phyloP scores from a whole-genome alignment of 2,888 invertebrate genomes.

The Protophormia terraenovae region DNA sequence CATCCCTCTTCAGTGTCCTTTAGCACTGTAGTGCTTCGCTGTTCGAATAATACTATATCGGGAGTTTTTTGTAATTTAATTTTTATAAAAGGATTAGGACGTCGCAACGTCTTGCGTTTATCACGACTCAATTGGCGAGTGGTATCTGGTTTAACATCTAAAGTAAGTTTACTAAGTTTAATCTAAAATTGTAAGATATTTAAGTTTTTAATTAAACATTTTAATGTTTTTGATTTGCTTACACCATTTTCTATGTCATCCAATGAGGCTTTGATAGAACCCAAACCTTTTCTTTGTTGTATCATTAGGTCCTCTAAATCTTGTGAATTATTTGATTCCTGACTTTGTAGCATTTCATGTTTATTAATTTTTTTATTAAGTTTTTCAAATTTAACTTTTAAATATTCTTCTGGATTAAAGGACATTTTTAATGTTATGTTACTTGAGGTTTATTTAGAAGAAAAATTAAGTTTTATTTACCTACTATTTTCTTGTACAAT shows the following conservation, averaged over 20 bases:
- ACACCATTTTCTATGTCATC: conserved; percentile 70
- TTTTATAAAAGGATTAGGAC: conserved; percentile 83
- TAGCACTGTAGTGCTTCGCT: conserved; percentile 85
- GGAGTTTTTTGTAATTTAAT: conserved; percentile 86
- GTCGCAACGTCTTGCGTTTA: conserved; percentile 1
- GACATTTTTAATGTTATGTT: conserved; percentile 27
- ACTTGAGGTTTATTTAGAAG: not conserved
- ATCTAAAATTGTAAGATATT: conserved; percentile 8
- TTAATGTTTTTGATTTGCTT: not conserved
- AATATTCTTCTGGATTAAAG: conserved; percentile 59
- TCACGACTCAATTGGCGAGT: not conserved
- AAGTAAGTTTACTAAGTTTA: conserved; percentile 38
- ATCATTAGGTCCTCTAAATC: conserved; percentile 35
- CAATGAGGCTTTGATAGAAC: conserved; percentile 62
- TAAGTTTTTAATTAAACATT: not conserved
- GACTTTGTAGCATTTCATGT: conserved; percentile 60
- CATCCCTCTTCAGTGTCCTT: conserved; percentile 84
- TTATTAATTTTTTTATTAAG: conserved; percentile 59
- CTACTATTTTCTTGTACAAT: not conserved
- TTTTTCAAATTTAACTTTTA: conserved; percentile 57
- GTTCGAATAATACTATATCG: conserved; percentile 85
- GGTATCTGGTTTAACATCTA: conserved; percentile 8
- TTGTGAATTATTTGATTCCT: not conserved
- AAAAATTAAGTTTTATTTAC: not conserved
- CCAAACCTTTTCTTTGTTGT: conserved; percentile 56